Conservation (phyloP, 2,888 invertebrate species). For the Caenorhabditis sp. region DNA sequence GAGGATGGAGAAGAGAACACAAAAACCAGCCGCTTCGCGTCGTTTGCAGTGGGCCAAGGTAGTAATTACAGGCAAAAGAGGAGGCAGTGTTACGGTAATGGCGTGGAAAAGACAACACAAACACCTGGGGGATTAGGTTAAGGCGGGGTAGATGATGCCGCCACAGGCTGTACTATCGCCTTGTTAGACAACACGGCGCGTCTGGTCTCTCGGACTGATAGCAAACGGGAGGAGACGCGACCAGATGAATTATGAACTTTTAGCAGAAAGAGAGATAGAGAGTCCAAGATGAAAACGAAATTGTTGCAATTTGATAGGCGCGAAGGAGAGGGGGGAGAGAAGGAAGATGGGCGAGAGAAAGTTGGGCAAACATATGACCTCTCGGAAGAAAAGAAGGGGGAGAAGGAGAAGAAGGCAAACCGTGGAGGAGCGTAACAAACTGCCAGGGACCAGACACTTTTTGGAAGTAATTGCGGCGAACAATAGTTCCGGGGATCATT, state of each 20-base stretch:
- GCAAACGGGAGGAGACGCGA: conserved; percentile 6
- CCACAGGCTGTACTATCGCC: conserved; percentile 10
- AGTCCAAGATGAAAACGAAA: conserved; percentile 47
- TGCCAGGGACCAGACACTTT: conserved; percentile 30
- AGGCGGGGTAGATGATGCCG: not conserved
- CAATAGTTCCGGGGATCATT: not conserved
- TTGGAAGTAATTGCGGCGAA: not conserved
- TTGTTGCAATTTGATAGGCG: conserved; percentile 57
- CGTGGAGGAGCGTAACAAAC: conserved; percentile 27
- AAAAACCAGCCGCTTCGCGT: conserved; percentile 25
- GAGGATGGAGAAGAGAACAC: conserved; percentile 34
- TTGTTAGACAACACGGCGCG: conserved; percentile 36
- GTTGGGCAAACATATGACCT: conserved; percentile 57
- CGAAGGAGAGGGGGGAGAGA: conserved; percentile 26
- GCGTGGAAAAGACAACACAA: not conserved
- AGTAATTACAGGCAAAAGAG: not conserved
- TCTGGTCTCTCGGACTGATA: conserved; percentile 26
- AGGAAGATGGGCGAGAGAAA: conserved; percentile 42
- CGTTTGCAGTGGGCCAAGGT: conserved; percentile 12
- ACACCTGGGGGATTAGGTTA: conserved; percentile 12
- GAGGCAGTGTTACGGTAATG: conserved; percentile 7
- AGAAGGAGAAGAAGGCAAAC: conserved; percentile 38
- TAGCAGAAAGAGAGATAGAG: conserved; percentile 12
- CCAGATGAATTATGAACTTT: conserved; percentile 46
- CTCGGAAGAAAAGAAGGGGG: conserved; percentile 46